Base-by-base conservation (phyloP, 2,888 invertebrate species). In the Erebia aethiops region DNA sequence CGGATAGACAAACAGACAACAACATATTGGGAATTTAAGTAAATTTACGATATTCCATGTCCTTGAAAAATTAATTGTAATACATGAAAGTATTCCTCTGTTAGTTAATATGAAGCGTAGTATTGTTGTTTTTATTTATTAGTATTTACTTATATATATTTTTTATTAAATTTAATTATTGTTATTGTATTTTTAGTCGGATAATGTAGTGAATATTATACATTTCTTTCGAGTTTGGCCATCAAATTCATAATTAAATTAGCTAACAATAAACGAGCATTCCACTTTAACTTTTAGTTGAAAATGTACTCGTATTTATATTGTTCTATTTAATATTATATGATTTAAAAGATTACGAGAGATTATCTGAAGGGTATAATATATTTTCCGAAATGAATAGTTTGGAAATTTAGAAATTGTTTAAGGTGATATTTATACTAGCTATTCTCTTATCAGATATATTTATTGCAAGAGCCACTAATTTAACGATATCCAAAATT, bases 351-450 rank as follows among this genome's bases (percentile, higher is more conserved):
- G 21, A 43, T 16, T 18, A 62, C 49, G 14, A 49, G 14, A 18
- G 62, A 62, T 62, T 62, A 57, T 18, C 21, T 21, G 21, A 61
- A 61, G 18, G 18, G 18, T 61, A 46, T 60, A n/a, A 58, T 43
- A 61, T 60, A 62, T 46, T 60, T 35, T 46, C 21, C 13, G 46
- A 62, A 46, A 49, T 49, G 21, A 49, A 46, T 49, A 49, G 61
- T 16, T 60, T 35, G 35, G 35, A 43, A 60, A 60, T 35, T 35
- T 43, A 62, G 62, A 21, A 62, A 62, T 62, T 62, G 62, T 62
- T 21, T 41, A 26, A 14, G 61, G 46, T 46, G 46, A 62, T 62
- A 62, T 49, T 49, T 21, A 62, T 11, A 62, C 11, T 18, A 21
- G 62, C 21, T 21, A 62, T 62, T 62, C 43, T 62, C 18, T 21